Base-by-base conservation (phyloP, 92 coral and sea anemone species). In the Porites divaricata region DNA sequence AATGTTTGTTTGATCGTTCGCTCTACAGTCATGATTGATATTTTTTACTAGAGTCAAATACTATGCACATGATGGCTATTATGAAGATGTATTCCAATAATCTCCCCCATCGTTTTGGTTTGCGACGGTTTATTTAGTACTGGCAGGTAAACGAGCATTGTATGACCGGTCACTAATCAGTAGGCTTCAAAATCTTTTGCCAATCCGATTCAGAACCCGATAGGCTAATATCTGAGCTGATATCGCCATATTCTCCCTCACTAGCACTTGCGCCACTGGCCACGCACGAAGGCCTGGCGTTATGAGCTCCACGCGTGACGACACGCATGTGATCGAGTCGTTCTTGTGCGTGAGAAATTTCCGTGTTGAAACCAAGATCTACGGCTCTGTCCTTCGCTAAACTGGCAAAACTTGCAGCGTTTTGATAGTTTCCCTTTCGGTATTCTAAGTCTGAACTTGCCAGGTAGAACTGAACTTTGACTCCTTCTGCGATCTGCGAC, bases 391-490 rank as follows among this genome's bases (percentile, higher is more conserved):
- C 76, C 21, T 82, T 75, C 11, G 93, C 95, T 59, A 51, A 63
- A 24, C 12, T 69, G 52, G 93, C 95, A n/a, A 53, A 86, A 53
- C 72, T 92, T 59, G 76, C 81, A 20, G 95, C 93, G 16, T 81
- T 81, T 14, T 70, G 22, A 68, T 26, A 92, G 69, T 82, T 88
- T 24, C 64, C 69, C 45, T 45, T 75, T 63, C 93, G 87, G 76
- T 83, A 93, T 67, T 84, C 77, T 67, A 83, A 76, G 78, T 93
- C 96, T 25, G 96, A 69, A 17, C 84, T 83, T 12, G 91, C 95
- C 67, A 83, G 63, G 50, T 78, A 72, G 61, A 78, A 81, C 83
- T 92, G 95, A 11, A 89, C 51, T 41, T 66, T 72, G 11, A 83
- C 70, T 51, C 94, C 89, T 52, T 83, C 85, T 54, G 85, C 26